Base-by-base conservation (phyloP, 2,888 invertebrate species). In the Conops quadrifasciatus region DNA sequence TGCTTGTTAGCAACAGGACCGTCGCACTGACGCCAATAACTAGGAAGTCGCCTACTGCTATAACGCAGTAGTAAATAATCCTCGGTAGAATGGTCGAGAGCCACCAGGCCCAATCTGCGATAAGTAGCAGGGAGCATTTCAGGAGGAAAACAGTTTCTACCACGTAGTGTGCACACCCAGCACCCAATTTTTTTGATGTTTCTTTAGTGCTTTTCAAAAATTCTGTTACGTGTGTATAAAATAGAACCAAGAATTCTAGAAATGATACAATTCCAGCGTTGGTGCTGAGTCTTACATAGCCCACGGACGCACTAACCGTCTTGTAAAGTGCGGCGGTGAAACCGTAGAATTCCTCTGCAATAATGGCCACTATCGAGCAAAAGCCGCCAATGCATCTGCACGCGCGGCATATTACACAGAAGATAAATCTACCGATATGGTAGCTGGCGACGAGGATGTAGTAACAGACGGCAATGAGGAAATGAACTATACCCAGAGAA, bases 71-170 rank as follows among this genome's bases (percentile, higher is more conserved):
- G 4, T 71, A 7, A 1, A 78, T 9, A 47, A 67, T 72, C 28
- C 70, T 74, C 2, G 78, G 78, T 15, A 79, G 56, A n/a, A 78
- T 65, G 1, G 74, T 77, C 36, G 77, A 60, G 9, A 75, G 7
- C 71, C 75, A 78, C 76, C 76, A 78, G 0, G 71, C 71, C 36
- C 73, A 75, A 15, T 79, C 78, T 1, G 74, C 78, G 51, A 79
- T 78, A 9, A 78, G 67, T 2, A 79, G 60, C 16, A 79, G 64
- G 0, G 77, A 75, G n/a, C 76, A 74, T 9, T 65, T 63, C 3
- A 77, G 7, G 11, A 77, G 45, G 47, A 26, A 53, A 1, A 75
- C 62, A 16, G 76, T 71, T 43, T 75, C 72, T 2, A 58, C 59
- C 15, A 75, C 30, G 64, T 72, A 72, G 45, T 69, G 56, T 0